Base-by-base conservation (phyloP, 2,797 vertebrate species). In the Helostoma temminkii region DNA sequence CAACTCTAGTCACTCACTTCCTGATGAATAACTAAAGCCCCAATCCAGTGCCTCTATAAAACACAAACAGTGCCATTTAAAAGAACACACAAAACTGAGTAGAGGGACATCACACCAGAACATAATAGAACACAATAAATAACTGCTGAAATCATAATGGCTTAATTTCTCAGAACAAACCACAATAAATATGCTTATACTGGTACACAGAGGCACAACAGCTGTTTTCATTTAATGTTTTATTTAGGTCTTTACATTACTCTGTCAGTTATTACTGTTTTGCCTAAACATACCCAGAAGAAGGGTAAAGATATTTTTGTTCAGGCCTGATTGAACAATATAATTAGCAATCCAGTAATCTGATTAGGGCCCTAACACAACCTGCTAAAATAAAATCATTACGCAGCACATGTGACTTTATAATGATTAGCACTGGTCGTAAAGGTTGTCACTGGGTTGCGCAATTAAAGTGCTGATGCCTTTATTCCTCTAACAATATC, bases 41-140 rank as follows among this genome's bases (percentile, higher is more conserved):
- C 56, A 57, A 75, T 78, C 74, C 34, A 37, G 70, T 70, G 69
- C 43, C 60, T 24, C 43, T 74, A 43, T 62, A 37, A 62, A 71
- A 69, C 22, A 24, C 45, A 60, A 57, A 18, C 53, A n/a, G 14
- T 60, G 25, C 21, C 50, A 63, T 59, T 60, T 61, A 43, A 69
- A 66, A 58, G 24, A 19, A 34, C 55, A 72, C 4, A 5, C 22
- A 7, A 57, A 28, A 19, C 28, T 41, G 1, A 11, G 25, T 24
- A 43, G 24, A 6, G 43, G 9, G 53, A 32, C 42, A 45, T 1
- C 52, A 4, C 15, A 28, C 15, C 9, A 12, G 15, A 45, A 14
- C 10, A 45, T 5, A 32, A 32, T 12, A 22, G 9, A 54, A 41
- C 0, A 42, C 47, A 37, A 32, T n/a, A 11, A 19, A 11, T 5